phyloP scores from a whole-genome alignment of 2,113 vertebrate species.

The Ptyas mucosa region DNA sequence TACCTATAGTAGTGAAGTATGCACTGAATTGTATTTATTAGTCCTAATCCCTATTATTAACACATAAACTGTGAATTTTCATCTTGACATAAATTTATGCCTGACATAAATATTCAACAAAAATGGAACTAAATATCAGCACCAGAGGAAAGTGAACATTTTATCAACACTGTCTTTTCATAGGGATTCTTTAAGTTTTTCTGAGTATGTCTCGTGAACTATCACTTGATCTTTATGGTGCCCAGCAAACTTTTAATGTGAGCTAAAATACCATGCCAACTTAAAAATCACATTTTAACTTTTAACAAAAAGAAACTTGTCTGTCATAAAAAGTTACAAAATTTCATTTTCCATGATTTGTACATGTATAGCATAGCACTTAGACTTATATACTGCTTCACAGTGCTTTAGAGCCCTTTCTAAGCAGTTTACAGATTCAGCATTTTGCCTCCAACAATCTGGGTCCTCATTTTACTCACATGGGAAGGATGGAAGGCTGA shows the following conservation, averaged over 20 bases:
- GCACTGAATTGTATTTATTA: too few species aligned
- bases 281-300: conserved; percentile 55
- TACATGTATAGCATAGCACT: not conserved
- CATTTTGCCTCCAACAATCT: too few species aligned
- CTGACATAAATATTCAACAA: not conserved
- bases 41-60: not conserved
- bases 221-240: conserved; percentile 38
- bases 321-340: conserved; percentile 32
- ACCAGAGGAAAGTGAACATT: conserved; percentile 35
- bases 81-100: not conserved
- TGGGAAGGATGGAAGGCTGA: too few species aligned
- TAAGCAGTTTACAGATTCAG: too few species aligned
- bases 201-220: conserved; percentile 38
- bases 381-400: too few species aligned
- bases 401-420: too few species aligned
- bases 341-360: not conserved
- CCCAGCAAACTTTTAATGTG: conserved; percentile 38
- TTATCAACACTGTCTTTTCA: conserved; percentile 11
- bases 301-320: conserved; percentile 31
- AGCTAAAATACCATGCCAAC: conserved; percentile 39
- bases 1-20: too few species aligned
- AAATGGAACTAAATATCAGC: conserved; percentile 18
- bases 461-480: too few species aligned
- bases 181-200: conserved; percentile 28
- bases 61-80: not conserved